Evolutionary conservation across 2,113 vertebrate species (phyloP).

Genomic region (Notarius quadriscutis): DNA sequence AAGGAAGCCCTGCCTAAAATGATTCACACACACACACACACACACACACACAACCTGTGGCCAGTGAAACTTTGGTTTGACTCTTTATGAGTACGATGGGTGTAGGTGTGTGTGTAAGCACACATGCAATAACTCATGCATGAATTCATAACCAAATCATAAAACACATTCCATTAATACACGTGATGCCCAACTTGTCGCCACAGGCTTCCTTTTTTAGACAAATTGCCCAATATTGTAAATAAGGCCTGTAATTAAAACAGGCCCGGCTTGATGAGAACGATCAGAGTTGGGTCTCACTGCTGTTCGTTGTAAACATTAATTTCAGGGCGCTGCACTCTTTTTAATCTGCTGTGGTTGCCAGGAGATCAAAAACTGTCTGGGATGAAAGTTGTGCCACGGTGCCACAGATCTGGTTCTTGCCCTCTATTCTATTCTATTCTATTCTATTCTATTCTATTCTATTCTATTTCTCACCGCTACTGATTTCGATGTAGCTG

Average conservation of each 20-base stretch:
- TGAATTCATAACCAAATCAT: conserved; percentile 60
- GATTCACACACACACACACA: conserved; percentile 2
- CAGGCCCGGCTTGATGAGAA: conserved; percentile 67
- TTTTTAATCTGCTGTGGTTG: conserved; percentile 72
- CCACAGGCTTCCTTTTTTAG: conserved; percentile 70
- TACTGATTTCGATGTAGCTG: not conserved
- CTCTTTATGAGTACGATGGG: not conserved
- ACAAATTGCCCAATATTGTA: conserved; percentile 72
- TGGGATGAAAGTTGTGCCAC: conserved; percentile 13
- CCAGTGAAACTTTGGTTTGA: not conserved
- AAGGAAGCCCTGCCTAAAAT: not conserved
- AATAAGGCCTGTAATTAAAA: conserved; percentile 76
- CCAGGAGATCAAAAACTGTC: conserved; percentile 51
- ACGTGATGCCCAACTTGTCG: conserved; percentile 68
- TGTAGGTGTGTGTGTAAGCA: conserved; percentile 42
- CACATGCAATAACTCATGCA: conserved; percentile 58
- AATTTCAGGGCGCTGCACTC: conserved; percentile 70
- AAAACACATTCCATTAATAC: conserved; percentile 66
- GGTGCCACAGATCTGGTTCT: conserved; percentile 6
- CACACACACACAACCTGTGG: conserved; percentile 12
- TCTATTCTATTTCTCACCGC: not conserved
- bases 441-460: too few species aligned
- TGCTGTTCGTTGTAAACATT: conserved; percentile 72
- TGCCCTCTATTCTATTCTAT: not conserved
- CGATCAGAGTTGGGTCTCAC: conserved; percentile 60